These are phyloP conservation scores for Drosophila biarmipes DNA, from an alignment of 1,140 invertebrate genomes.

Conservation along the genomic window DNA sequence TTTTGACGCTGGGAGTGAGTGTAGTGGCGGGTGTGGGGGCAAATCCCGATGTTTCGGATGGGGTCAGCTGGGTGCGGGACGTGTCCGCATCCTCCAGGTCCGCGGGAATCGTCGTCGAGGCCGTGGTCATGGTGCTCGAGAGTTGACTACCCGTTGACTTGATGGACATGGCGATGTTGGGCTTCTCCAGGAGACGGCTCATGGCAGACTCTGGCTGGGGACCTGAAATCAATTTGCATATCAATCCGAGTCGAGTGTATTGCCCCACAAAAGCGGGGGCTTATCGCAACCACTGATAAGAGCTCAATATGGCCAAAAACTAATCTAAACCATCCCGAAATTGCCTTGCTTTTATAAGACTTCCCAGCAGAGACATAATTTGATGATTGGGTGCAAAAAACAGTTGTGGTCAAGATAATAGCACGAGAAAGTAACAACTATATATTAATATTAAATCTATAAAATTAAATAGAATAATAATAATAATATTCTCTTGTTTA, in stretches of 20 bases:
- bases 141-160: constrained; percentile 77
- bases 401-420: constrained; percentile 9
- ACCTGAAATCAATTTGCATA: constrained; percentile 45
- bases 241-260: constrained; percentile 25
- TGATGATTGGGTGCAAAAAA: not conserved
- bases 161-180: constrained; percentile 82
- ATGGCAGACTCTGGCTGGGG: constrained; percentile 73
- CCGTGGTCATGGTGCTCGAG: constrained; percentile 51
- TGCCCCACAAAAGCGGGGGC: constrained; percentile 12
- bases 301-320: constrained; percentile 30
- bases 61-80: constrained; percentile 3
- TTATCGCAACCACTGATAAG: constrained; percentile 36
- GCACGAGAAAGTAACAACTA: too few species aligned
- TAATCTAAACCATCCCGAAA: constrained; percentile 21
- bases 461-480: too few species aligned
- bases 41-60: not conserved
- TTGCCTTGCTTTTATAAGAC: constrained; percentile 43
- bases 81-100: constrained; percentile 44
- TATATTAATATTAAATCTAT: too few species aligned
- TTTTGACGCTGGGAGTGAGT: constrained; percentile 12
- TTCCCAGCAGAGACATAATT: constrained; percentile 27
- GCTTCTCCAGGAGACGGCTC: constrained; percentile 83
- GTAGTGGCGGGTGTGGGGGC: constrained; percentile 16
- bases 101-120: constrained; percentile 23
- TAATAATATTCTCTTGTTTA: not conserved